Evolutionary conservation across 1,140 invertebrate genomes (phyloP), one percentile per base, ranked within the genome.

Genomic region (Arctopsyche grandis): DNA sequence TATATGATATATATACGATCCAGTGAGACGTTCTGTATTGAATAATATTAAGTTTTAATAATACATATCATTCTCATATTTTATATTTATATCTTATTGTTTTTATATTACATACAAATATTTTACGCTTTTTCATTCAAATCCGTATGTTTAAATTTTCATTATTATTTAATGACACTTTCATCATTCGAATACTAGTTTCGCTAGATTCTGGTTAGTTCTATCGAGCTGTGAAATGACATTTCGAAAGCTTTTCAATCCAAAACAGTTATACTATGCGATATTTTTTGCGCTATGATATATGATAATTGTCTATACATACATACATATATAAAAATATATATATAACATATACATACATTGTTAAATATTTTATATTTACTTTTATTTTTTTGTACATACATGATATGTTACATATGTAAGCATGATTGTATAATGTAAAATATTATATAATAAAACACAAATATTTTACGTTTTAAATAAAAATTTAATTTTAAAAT

Each of bases 21-120:
- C 1, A 52, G 48, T 52, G 48, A 52, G 48, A 52, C 16, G 16
- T 14, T 52, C n/a, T n/a, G n/a, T n/a, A n/a, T n/a, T n/a, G n/a
- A n/a, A n/a, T 52, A 14, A 52, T 14, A 52, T 52, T 12, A 52
- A 52, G 14, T 24, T 66, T 66, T 24, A 14, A 66, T 26, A 14
- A 66, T 66, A 66, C 63, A 66, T 66, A 66, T 66, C 63, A 66
- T 66, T 66, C 63, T 66, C 12, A 26, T 66, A 66, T 66, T 66
- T 66, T 66, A 26, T 26, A 24, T 60, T 21, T 52, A 16, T n/a
- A n/a, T n/a, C n/a, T n/a, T n/a, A n/a, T n/a, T n/a, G n/a, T n/a
- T n/a, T n/a, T 14, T 21, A 10, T 60, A 60, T 60, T 60, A 4
- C 21, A 16, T 60, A 5, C 4, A 16, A 21, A 21, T 60, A 21